Percentiles rank a stretch among this genome's conserved stretches.
Evolutionary conservation across 2,113 vertebrate genomes (phyloP).

Genomic region (Ardeotis arabs): DNA sequence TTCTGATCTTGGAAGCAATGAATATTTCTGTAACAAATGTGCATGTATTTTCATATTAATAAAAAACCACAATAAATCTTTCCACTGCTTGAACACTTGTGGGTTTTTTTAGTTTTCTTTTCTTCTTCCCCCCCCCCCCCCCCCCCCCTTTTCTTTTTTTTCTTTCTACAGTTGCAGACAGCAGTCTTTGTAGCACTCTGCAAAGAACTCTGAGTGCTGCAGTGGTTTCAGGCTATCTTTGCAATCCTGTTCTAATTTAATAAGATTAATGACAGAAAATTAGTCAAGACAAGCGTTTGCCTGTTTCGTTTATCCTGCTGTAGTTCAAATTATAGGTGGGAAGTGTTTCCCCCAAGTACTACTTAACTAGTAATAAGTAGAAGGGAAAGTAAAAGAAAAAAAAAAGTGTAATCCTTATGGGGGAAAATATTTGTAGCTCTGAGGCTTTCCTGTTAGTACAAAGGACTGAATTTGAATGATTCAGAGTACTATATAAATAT

Average conservation of each 20-base stretch:
- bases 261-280: constrained; percentile 79
- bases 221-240: constrained; percentile 65
- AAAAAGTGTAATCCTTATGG: constrained; percentile 28
- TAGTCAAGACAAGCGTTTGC: constrained; percentile 70
- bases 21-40: constrained; percentile 52
- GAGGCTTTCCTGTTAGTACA: constrained; percentile 63
- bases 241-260: constrained; percentile 67
- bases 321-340: constrained; percentile 56
- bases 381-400: constrained; percentile 53
- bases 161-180: neutral
- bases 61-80: constrained; percentile 46
- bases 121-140: no score
- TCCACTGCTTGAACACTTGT: neutral
- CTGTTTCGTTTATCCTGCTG: constrained; percentile 64
- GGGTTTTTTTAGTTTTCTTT: no score
- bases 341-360: constrained; percentile 63
- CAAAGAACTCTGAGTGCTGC: constrained; percentile 9
- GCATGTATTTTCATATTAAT: constrained; percentile 17
- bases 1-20: constrained; percentile 13
- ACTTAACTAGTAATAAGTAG: constrained; percentile 68
- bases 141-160: neutral
- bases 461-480: constrained; percentile 45
- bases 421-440: constrained; percentile 61
- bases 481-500: constrained; percentile 26
- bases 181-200: constrained; percentile 9